phyloP scores from a whole-genome alignment of 1,140 invertebrate genomes.

The Zophobas morio region DNA sequence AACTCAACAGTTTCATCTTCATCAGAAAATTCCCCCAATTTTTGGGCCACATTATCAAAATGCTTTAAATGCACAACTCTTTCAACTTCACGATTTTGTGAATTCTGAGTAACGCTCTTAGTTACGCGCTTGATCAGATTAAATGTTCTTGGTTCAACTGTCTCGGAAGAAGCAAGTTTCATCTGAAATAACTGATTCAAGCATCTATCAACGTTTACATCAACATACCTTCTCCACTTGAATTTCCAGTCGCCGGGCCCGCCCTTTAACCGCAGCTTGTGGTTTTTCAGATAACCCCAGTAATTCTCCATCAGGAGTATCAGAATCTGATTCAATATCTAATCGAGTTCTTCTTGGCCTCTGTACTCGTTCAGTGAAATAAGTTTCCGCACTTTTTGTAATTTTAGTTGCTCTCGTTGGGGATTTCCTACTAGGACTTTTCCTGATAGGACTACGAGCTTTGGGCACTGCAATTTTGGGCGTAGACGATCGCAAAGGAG shows the following conservation, averaged over 20 bases:
- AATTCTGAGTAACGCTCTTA: constrained; percentile 24
- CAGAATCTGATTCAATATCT: constrained; percentile 55
- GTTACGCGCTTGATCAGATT: constrained; percentile 28
- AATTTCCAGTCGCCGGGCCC: constrained; percentile 20
- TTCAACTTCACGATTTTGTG: constrained; percentile 58
- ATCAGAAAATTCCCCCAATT: constrained; percentile 67
- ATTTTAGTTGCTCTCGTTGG: constrained; percentile 26
- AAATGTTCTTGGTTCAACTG: constrained; percentile 34
- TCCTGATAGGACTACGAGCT: constrained; percentile 23
- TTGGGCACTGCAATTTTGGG: constrained; percentile 39
- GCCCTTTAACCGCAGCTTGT: constrained; percentile 56
- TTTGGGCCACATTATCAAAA: constrained; percentile 55
- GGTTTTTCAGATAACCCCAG: constrained; percentile 54
- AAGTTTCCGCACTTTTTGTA: constrained; percentile 16
- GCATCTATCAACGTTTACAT: constrained; percentile 2
- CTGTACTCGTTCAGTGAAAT: background rate
- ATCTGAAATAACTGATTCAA: constrained; percentile 20
- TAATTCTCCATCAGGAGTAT: constrained; percentile 46
- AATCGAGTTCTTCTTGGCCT: background rate
- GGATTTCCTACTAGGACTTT: constrained; percentile 54
- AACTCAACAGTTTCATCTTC: constrained; percentile 63
- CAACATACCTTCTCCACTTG: constrained; percentile 46
- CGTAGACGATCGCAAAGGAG: constrained; percentile 12
- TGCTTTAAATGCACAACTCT: constrained; percentile 61
- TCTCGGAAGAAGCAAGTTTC: background rate